A percentile compares a stretch with the other conserved stretches of the same genome.
These are phyloP conservation scores for Stenichneumon culpator DNA, from an alignment of 2,888 invertebrate genomes.

Conservation along the genomic window DNA sequence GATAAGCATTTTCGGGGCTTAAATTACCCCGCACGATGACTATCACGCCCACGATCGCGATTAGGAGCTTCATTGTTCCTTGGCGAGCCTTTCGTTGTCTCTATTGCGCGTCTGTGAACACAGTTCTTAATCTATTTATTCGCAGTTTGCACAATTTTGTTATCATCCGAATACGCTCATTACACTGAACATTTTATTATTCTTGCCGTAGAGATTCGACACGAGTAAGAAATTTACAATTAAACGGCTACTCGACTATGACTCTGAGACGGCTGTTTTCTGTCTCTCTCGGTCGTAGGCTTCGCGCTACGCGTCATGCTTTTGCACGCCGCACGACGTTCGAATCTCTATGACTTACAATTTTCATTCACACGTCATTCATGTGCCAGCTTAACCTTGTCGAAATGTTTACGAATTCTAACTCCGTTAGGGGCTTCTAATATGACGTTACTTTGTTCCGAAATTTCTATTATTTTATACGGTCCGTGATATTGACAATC, in stretches of 20 bases:
- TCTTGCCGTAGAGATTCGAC: not conserved
- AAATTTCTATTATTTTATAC: no score
- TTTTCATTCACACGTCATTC: not conserved
- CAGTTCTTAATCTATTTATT: not conserved
- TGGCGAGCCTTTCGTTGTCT: not conserved
- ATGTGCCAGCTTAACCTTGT: no score
- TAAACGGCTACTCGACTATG: no score
- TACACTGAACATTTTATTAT: not conserved
- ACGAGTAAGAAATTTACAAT: not conserved
- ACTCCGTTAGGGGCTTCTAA: no score
- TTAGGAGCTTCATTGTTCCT: not conserved
- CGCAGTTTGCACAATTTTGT: not conserved
- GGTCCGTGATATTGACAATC: no score
- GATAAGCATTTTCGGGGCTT: no score
- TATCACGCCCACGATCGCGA: not conserved
- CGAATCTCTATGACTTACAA: not conserved
- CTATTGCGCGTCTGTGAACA: not conserved
- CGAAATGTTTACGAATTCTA: no score
- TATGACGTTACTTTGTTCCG: no score
- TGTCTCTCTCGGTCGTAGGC: no score
- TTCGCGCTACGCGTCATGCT: not conserved
- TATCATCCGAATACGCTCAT: not conserved
- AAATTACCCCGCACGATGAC: not conserved
- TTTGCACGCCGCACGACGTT: not conserved
- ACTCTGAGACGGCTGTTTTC: no score